Conservation (phyloP, 2,113 vertebrate species). For the Antechinus stuartii region DNA sequence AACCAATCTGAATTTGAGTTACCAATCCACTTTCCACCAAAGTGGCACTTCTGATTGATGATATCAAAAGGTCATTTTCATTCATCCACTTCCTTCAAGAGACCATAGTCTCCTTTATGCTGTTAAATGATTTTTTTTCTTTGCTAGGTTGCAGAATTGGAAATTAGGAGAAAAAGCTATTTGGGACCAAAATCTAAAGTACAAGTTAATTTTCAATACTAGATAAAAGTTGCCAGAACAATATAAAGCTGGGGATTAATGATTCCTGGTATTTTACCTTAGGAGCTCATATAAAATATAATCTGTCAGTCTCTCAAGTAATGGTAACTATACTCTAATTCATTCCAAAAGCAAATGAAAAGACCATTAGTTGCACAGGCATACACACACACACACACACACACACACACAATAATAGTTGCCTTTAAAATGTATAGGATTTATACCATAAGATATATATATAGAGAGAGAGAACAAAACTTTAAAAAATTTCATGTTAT, state of each 20-base stretch:
- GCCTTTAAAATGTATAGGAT: neutral
- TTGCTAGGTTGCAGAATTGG: constrained; percentile 3
- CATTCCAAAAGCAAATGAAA: constrained; percentile 46
- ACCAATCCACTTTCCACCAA: neutral
- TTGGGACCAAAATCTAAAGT: neutral
- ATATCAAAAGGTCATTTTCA: neutral
- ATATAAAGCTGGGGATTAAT: constrained; percentile 38
- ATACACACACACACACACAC: neutral
- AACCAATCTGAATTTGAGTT: neutral
- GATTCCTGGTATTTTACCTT: constrained; percentile 11
- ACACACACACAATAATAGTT: neutral
- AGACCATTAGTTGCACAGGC: neutral
- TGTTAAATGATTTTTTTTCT: constrained; percentile 9
- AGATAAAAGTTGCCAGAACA: constrained; percentile 3
- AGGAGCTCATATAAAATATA: constrained; percentile 50
- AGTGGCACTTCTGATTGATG: constrained; percentile 6
- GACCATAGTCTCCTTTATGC: neutral
- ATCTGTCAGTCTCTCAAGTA: constrained; percentile 30
- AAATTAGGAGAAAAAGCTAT: constrained; percentile 2
- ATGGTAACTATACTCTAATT: constrained; percentile 29
- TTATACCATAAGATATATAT: neutral
- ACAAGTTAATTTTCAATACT: neutral
- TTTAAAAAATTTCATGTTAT: neutral
- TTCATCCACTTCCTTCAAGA: neutral
- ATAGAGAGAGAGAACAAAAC: neutral